These are phyloP conservation scores for Drosophila hamatofila DNA, from an alignment of 2,888 invertebrate species.

Conservation along the genomic window DNA sequence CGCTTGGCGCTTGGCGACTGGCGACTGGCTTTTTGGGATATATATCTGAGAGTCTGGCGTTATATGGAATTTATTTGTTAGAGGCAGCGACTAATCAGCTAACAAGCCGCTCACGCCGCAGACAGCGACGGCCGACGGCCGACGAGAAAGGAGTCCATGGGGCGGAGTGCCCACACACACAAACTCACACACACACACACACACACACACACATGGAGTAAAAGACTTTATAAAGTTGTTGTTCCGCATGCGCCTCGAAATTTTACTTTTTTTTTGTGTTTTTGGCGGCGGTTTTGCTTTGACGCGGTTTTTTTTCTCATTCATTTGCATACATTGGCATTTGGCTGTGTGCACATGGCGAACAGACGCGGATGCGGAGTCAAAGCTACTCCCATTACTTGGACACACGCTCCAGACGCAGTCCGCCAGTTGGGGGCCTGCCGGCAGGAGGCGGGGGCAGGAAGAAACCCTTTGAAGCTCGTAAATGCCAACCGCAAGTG, in stretches of 20 bases:
- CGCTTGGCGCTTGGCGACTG: slow-evolving; percentile 26
- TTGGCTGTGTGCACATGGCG: slow-evolving; percentile 58
- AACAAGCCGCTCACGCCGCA: slow-evolving; percentile 79
- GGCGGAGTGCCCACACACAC: neutral
- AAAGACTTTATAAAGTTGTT: slow-evolving; percentile 60
- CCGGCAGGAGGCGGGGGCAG: slow-evolving; percentile 6
- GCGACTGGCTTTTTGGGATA: slow-evolving; percentile 52
- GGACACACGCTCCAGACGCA: slow-evolving; percentile 71
- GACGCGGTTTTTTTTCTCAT: slow-evolving; percentile 72
- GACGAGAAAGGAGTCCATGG: slow-evolving; percentile 14
- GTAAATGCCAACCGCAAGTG: slow-evolving; percentile 77
- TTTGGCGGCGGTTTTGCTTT: slow-evolving; percentile 77
- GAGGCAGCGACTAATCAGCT: slow-evolving; percentile 77
- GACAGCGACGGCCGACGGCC: slow-evolving; percentile 13
- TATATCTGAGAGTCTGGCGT: slow-evolving; percentile 62
- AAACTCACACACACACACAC: neutral
- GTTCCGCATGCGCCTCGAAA: slow-evolving; percentile 53
- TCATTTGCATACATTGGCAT: slow-evolving; percentile 74
- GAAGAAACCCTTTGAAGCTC: slow-evolving; percentile 65
- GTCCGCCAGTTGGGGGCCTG: slow-evolving; percentile 14
- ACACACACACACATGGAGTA: slow-evolving; percentile 1
- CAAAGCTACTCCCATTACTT: slow-evolving; percentile 37
- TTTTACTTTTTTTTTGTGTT: slow-evolving; percentile 7
- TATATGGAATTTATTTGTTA: slow-evolving; percentile 80
- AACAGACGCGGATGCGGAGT: slow-evolving; percentile 55